Evolutionary conservation across 1,140 invertebrate species (phyloP).

Genomic region (Lysiphlebus fabarum): DNA sequence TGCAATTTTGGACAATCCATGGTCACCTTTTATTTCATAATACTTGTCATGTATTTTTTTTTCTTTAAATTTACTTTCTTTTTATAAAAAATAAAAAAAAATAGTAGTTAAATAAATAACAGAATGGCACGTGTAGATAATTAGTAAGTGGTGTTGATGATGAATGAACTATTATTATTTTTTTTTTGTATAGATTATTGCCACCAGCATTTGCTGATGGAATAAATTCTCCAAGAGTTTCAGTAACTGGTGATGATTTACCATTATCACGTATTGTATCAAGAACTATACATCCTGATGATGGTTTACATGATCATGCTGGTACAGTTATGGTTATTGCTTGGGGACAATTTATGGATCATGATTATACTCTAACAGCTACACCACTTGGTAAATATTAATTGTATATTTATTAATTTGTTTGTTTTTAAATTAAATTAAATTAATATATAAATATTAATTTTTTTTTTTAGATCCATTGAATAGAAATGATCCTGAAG

Average conservation of each 20-base stretch:
- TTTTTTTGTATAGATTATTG: slow-evolving; percentile 59
- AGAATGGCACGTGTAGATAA: too few relatives aligned
- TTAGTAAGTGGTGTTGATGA: too few relatives aligned
- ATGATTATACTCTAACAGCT: slow-evolving; percentile 86
- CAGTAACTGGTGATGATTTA: slow-evolving; percentile 68
- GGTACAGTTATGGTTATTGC: slow-evolving; percentile 90
- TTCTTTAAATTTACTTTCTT: neutral
- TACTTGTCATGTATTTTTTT: neutral
- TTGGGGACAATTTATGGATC: slow-evolving; percentile 94
- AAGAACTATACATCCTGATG: slow-evolving; percentile 85
- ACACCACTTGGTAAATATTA: slow-evolving; percentile 72
- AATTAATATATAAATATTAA: neutral
- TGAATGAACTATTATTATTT: neutral
- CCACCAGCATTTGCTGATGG: slow-evolving; percentile 77
- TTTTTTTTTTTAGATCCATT: slow-evolving; percentile 63
- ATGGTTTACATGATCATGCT: slow-evolving; percentile 89
- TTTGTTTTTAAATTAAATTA: neutral
- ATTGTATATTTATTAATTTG: neutral
- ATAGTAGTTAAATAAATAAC: too few relatives aligned
- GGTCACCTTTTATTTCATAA: neutral
- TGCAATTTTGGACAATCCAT: neutral
- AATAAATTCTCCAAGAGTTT: slow-evolving; percentile 76
- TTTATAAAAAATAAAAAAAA: too few relatives aligned
- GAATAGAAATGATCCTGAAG: slow-evolving; percentile 82
- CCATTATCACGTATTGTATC: slow-evolving; percentile 82